Percentiles rank a stretch among this genome's conserved stretches.
phyloP scores from a whole-genome alignment of 1,140 invertebrate genomes.

The Aphaenogaster ashmeadi region DNA sequence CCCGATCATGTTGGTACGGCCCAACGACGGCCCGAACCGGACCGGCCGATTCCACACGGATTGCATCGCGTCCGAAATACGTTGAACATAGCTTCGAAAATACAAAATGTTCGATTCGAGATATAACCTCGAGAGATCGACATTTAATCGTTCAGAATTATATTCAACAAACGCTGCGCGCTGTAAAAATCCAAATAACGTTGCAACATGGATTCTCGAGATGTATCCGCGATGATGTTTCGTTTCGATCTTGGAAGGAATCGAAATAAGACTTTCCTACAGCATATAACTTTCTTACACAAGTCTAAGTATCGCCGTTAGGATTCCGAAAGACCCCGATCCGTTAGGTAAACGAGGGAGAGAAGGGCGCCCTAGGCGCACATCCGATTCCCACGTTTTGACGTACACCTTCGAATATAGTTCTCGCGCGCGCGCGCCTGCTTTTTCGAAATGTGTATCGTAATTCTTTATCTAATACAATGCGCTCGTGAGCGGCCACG shows the following conservation, averaged over 20 bases:
- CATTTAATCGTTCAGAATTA: background rate
- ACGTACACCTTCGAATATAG: background rate
- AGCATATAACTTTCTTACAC: background rate
- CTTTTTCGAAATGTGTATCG: slow-evolving; percentile 49
- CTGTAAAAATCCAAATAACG: background rate
- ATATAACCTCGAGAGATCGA: background rate
- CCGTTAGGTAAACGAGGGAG: slow-evolving; percentile 20
- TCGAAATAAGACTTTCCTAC: background rate
- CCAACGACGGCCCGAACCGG: slow-evolving; percentile 28
- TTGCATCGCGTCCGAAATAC: slow-evolving; percentile 1
- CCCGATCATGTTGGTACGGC: slow-evolving; percentile 40
- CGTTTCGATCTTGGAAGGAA: background rate
- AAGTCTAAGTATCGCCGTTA: background rate
- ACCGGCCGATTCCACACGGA: slow-evolving; percentile 23
- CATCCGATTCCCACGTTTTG: slow-evolving; percentile 41
- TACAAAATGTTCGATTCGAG: slow-evolving; percentile 9
- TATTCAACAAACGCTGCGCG: background rate
- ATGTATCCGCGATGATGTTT: background rate
- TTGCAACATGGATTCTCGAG: background rate
- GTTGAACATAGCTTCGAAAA: background rate
- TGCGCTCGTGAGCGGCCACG: background rate
- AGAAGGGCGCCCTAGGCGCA: background rate
- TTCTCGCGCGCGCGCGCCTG: background rate
- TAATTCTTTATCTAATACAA: slow-evolving; percentile 63
- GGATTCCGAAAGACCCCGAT: slow-evolving; percentile 4